Evolutionary conservation across 2,113 vertebrate genomes (phyloP).

Genomic region (Pachycephala philippinensis): DNA sequence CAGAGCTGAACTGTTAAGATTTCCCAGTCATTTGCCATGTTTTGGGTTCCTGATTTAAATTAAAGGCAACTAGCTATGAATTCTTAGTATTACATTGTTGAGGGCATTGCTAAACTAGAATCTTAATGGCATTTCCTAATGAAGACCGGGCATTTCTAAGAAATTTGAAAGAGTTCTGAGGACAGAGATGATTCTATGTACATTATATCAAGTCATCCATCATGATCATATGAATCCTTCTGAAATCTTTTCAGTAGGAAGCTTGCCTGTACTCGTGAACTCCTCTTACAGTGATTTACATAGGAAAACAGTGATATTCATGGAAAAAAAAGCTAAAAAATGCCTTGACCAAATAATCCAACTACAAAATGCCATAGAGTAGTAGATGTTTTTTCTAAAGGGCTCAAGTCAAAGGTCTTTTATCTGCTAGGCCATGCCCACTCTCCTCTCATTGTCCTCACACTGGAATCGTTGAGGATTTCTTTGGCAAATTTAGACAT

Average conservation of each 20-base stretch:
- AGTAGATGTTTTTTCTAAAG: neutral
- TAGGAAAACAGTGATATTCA: neutral
- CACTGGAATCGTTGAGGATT: rapidly evolving
- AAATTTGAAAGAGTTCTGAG: neutral
- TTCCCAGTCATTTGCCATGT: neutral
- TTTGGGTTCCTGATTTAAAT: neutral
- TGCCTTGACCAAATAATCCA: neutral
- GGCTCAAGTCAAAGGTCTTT: neutral
- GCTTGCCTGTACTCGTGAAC: neutral
- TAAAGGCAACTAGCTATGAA: neutral
- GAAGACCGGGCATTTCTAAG: neutral
- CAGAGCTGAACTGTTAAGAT: neutral
- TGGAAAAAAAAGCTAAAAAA: neutral
- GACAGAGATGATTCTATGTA: neutral
- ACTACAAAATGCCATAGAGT: neutral
- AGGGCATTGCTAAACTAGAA: neutral
- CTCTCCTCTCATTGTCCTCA: neutral
- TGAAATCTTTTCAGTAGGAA: neutral
- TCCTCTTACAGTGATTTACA: neutral
- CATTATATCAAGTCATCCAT: neutral
- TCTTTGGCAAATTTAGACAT: neutral
- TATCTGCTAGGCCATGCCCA: neutral
- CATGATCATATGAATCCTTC: neutral
- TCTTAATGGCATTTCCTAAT: neutral
- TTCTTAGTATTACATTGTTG: neutral